phyloP scores from a whole-genome alignment of 30 jellyfish, hydroid and myxozoan genomes.

The Aurelia sp. region DNA sequence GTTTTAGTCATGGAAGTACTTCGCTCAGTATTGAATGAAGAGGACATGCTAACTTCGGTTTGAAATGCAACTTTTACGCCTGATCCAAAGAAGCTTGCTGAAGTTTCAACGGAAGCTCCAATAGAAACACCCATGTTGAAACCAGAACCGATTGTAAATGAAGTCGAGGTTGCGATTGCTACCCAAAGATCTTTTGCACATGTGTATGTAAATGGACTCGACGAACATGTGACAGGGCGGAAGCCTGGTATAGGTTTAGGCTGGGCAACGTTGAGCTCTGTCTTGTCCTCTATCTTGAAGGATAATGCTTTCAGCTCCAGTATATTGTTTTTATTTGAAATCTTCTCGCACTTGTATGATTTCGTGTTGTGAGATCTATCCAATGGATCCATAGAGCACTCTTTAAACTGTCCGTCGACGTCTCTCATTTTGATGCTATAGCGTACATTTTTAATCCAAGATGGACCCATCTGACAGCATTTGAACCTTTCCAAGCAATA shows the following conservation, averaged over 20 bases:
- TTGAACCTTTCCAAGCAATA: slow-evolving; percentile 2
- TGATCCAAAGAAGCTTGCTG: not conserved
- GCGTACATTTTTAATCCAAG: not conserved
- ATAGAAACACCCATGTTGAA: not conserved
- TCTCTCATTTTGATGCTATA: not conserved
- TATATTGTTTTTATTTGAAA: not conserved
- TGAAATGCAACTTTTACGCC: not conserved
- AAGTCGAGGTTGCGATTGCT: slow-evolving; percentile 2
- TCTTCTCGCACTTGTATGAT: not conserved
- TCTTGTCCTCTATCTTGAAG: slow-evolving; percentile 16
- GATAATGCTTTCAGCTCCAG: not conserved
- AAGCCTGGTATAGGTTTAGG: slow-evolving; percentile 1
- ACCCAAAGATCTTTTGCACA: not conserved
- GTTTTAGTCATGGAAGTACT: not conserved
- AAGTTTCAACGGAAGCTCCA: slow-evolving; percentile 2
- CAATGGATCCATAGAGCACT: not conserved
- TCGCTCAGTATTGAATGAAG: not conserved
- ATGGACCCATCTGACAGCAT: slow-evolving; percentile 13
- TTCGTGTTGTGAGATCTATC: not conserved
- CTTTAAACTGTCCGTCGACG: not conserved
- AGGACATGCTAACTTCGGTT: not conserved
- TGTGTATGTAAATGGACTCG: not conserved
- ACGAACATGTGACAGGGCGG: slow-evolving; percentile 15
- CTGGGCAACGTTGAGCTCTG: not conserved
- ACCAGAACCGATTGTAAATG: slow-evolving; percentile 13